Evolutionary conservation across 2,888 invertebrate genomes (phyloP), one percentile per base, ranked within the genome.

Genomic region (Biston betularia): DNA sequence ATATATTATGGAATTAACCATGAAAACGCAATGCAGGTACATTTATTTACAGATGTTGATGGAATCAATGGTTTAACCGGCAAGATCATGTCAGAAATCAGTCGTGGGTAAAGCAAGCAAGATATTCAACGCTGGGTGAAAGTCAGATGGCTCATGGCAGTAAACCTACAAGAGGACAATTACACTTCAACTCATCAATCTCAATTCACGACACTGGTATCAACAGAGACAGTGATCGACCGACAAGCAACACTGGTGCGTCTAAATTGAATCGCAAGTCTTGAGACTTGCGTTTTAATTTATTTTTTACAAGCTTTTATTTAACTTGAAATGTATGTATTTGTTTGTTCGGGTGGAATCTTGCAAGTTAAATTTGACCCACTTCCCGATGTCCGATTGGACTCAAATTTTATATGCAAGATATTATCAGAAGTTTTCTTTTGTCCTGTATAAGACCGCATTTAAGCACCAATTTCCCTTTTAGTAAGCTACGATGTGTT

Each of bases 141-240:
- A 65, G 24, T 62, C 59, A 69, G 46, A 57, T 57, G 58, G n/a
- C n/a, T n/a, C 54, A 48, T 53, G 59, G 38, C 66, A 50, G 40
- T 53, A 54, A 55, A 68, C 53, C 61, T 67, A 68, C 58, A 55
- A 60, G 65, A 57, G 38, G 69, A 63, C 50, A 61, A 55, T 63
- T 61, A 65, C 56, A 65, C 49, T 62, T 15, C 54, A 44, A 42
- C 64, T 66, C 58, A 74, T 73, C 69, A 55, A 75, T 75, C 73
- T 71, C 58, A 72, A 74, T 75, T 52, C 60, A 64, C 38, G 69
- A 59, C 65, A 62, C 44, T 50, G 49, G 34, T 67, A 38, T 56
- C 68, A 64, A 69, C 52, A 66, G 44, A 66, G 63, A 59, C 58
- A 38, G 48, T 45, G 54, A 49, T 34, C 59, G 60, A 60, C 44